A percentile compares a stretch with the other conserved stretches of the same genome.
phyloP scores from a whole-genome alignment of 2,888 invertebrate genomes.

The Eustalomyia histrio region DNA sequence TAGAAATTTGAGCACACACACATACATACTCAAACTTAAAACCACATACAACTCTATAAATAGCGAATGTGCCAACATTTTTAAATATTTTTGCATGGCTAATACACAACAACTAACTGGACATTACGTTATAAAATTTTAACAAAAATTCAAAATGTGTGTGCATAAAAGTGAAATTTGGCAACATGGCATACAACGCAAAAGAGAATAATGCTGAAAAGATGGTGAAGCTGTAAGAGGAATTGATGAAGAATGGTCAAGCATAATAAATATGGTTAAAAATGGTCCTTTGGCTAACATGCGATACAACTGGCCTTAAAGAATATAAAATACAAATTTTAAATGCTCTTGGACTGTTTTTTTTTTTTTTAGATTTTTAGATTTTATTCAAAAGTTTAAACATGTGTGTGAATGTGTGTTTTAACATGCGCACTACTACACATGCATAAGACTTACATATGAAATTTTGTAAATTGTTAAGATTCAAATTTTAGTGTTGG shows the following conservation, averaged over 20 bases:
- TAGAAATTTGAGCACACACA: too few species aligned
- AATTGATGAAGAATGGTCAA: constrained; percentile 62
- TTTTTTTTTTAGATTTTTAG: too few species aligned
- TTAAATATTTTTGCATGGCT: background rate
- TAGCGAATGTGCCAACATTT: background rate
- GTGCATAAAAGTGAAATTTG: constrained; percentile 49
- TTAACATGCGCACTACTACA: constrained; percentile 59
- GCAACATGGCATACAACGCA: constrained; percentile 55
- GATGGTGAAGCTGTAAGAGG: constrained; percentile 12
- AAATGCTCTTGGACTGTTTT: constrained; percentile 32
- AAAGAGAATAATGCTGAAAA: constrained; percentile 56
- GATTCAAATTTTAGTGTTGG: constrained; percentile 47
- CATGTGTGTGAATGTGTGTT: constrained; percentile 51
- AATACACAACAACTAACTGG: background rate
- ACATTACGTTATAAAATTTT: constrained; percentile 18
- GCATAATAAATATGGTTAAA: constrained; percentile 44
- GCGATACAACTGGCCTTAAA: constrained; percentile 11
- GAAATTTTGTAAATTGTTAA: constrained; percentile 17
- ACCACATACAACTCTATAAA: constrained; percentile 25
- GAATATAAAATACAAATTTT: constrained; percentile 45
- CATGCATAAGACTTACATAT: constrained; percentile 14
- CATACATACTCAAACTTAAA: too few species aligned
- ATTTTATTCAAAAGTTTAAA: constrained; percentile 11
- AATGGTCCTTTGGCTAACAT: constrained; percentile 14
- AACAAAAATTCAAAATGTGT: constrained; percentile 37